phyloP scores from a whole-genome alignment of 2,888 invertebrate species.

The Lasioglossum villosulum region DNA sequence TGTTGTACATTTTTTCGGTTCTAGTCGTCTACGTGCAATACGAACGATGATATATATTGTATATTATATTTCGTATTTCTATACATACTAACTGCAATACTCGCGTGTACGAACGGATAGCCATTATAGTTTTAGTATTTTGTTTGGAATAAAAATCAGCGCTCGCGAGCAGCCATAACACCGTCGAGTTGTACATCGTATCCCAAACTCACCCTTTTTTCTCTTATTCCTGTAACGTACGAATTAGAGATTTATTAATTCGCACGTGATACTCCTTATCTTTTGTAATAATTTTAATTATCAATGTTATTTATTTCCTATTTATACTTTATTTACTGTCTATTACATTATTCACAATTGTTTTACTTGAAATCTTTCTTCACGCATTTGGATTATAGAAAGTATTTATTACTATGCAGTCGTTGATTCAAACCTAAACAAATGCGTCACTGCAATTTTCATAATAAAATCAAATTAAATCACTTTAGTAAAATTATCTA shows the following conservation, averaged over 20 bases:
- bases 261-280: not conserved
- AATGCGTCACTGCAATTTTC: not conserved
- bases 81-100: conserved; percentile 27
- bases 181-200: conserved; percentile 9
- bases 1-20: conserved; percentile 65
- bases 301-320: not conserved
- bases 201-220: not conserved
- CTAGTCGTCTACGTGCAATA: conserved; percentile 79
- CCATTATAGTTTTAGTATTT: conserved; percentile 76
- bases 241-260: not conserved
- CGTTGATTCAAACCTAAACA: not conserved
- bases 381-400: too few species aligned
- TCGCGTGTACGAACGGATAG: conserved; percentile 65
- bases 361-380: not conserved
- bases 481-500: too few species aligned
- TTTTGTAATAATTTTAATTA: not conserved
- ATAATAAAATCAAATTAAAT: not conserved
- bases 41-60: conserved; percentile 57
- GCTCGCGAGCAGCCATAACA: conserved; percentile 40
- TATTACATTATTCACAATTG: not conserved
- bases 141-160: conserved; percentile 73
- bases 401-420: not conserved
- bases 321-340: not conserved
- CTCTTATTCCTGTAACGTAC: not conserved
- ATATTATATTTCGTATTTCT: conserved; percentile 74